These are phyloP conservation scores for Mesoligia furuncula DNA, from an alignment of 2,888 invertebrate genomes.

Conservation along the genomic window DNA sequence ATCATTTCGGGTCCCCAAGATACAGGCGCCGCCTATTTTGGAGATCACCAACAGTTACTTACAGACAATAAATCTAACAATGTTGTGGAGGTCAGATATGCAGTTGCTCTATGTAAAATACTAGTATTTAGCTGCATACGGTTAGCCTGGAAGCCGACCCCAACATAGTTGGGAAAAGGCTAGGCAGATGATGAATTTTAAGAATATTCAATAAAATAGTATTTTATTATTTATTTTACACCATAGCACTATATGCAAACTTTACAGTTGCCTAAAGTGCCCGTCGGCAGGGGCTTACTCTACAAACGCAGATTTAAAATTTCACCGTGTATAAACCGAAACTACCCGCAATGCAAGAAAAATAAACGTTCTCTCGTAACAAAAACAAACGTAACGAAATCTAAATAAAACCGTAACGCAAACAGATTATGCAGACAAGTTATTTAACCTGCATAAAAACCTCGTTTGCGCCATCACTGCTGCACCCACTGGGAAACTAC, in stretches of 20 bases:
- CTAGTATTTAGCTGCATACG: too few species aligned
- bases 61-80: too few species aligned
- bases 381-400: conserved; percentile 17
- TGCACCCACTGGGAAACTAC: conserved; percentile 22
- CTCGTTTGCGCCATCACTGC: conserved; percentile 30
- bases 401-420: conserved; percentile 14
- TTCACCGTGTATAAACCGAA: not conserved
- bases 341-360: not conserved
- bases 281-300: too few species aligned
- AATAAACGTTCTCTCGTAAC: not conserved
- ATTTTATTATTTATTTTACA: not conserved
- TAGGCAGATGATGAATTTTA: too few species aligned
- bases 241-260: not conserved
- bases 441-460: conserved; percentile 48
- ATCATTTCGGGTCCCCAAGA: too few species aligned
- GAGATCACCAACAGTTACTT: too few species aligned
- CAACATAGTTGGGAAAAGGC: too few species aligned
- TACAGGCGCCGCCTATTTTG: too few species aligned
- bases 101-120: too few species aligned
- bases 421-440: conserved; percentile 53
- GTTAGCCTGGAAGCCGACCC: too few species aligned
- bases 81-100: too few species aligned
- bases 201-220: too few species aligned
- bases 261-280: not conserved
- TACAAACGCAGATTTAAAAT: not conserved